phyloP scores from a whole-genome alignment of 2,888 invertebrate species.

The Aromia moschata region DNA sequence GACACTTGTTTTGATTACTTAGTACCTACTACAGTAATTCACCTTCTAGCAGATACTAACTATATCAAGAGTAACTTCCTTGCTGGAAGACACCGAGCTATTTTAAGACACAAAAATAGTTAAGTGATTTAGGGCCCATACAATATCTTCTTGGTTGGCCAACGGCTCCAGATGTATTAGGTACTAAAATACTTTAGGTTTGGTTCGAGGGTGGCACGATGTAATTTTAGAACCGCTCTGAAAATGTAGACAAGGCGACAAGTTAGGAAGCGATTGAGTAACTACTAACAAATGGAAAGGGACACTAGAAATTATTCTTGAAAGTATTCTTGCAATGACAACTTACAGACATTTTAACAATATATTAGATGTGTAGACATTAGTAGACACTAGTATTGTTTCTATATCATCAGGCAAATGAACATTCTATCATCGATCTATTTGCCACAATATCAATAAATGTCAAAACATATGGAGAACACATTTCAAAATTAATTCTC shows the following conservation, averaged over 20 bases:
- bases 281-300: too few relatives aligned
- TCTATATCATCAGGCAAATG: too few relatives aligned
- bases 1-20: background rate
- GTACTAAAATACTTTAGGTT: slow-evolving; percentile 16
- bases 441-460: too few relatives aligned
- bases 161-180: slow-evolving; percentile 19
- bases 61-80: background rate
- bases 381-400: too few relatives aligned
- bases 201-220: slow-evolving; percentile 17
- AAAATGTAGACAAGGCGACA: background rate
- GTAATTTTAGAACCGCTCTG: slow-evolving; percentile 18
- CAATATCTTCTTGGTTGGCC: slow-evolving; percentile 40
- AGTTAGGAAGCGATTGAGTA: too few relatives aligned
- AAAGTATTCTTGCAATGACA: too few relatives aligned
- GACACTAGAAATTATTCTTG: too few relatives aligned
- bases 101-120: slow-evolving; percentile 36
- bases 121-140: slow-evolving; percentile 36
- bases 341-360: too few relatives aligned
- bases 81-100: background rate
- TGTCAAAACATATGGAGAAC: too few relatives aligned
- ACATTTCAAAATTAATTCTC: too few relatives aligned
- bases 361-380: too few relatives aligned
- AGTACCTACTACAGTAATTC: background rate
- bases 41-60: background rate
- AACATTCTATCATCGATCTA: too few relatives aligned